These are phyloP conservation scores for Cephalopterus ornatus DNA, from an alignment of 2,113 vertebrate genomes.

Conservation along the genomic window DNA sequence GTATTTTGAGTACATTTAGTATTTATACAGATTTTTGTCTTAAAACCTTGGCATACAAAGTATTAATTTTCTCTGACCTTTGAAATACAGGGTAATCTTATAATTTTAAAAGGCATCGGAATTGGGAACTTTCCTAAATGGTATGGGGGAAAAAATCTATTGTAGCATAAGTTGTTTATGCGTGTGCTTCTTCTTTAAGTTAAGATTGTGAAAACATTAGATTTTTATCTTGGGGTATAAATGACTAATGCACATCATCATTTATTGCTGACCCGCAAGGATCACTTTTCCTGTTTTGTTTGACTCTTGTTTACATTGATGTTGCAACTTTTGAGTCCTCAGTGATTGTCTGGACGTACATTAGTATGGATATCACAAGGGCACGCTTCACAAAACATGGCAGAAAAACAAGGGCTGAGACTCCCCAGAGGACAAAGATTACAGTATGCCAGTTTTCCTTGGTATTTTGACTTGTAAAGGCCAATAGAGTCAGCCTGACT, in stretches of 20 bases:
- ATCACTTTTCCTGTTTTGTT: neutral
- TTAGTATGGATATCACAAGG: neutral
- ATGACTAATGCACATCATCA: neutral
- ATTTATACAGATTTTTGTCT: neutral
- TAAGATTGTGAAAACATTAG: neutral
- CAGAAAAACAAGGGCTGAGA: neutral
- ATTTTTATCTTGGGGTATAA: neutral
- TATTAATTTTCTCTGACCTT: neutral
- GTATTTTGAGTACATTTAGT: neutral
- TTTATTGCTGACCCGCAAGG: neutral
- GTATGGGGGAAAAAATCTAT: neutral
- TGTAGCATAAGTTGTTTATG: neutral
- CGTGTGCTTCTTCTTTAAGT: neutral
- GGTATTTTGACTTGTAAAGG: neutral
- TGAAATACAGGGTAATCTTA: neutral
- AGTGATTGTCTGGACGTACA: neutral
- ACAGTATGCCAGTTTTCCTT: neutral
- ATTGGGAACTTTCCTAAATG: neutral
- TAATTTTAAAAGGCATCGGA: neutral
- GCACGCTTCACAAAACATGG: neutral
- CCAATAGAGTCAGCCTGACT: neutral
- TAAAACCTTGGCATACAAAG: neutral
- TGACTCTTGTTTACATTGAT: neutral
- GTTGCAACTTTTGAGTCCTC: neutral
- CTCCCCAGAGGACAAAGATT: neutral